phyloP scores from a whole-genome alignment of 2,797 vertebrate species.

The Pachyuromys duprasi region DNA sequence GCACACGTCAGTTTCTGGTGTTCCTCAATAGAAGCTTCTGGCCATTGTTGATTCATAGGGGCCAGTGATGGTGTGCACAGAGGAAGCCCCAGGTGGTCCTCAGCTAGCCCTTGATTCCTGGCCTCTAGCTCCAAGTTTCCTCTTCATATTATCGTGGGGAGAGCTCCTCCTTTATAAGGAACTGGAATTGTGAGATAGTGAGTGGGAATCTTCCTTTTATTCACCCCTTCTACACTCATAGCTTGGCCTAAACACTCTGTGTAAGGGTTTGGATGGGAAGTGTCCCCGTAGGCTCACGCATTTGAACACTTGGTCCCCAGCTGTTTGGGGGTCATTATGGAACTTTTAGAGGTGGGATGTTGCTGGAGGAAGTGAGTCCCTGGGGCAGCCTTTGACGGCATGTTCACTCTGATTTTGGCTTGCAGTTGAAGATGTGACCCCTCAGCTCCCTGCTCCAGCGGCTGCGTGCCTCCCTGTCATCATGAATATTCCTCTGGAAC shows the following conservation, averaged over 20 bases:
- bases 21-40: background rate
- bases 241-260: background rate
- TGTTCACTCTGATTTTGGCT: background rate
- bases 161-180: background rate
- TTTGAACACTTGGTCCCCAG: background rate
- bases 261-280: background rate
- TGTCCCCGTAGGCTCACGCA: background rate
- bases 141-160: background rate
- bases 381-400: background rate
- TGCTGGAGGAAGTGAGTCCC: background rate
- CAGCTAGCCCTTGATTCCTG: accelerated
- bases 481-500: background rate
- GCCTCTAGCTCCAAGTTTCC: background rate
- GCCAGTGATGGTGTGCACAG: background rate
- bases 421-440: background rate
- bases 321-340: background rate
- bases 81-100: background rate
- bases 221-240: background rate
- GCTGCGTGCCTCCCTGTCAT: background rate
- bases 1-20: background rate
- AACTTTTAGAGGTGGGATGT: background rate
- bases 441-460: background rate
- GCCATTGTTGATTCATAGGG: accelerated
- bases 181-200: background rate
- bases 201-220: background rate